Evolutionary conservation across 92 coral and sea anemone genomes (phyloP), one percentile per base, ranked within the genome.

Genomic region (Umimayanthus chanpuru): DNA sequence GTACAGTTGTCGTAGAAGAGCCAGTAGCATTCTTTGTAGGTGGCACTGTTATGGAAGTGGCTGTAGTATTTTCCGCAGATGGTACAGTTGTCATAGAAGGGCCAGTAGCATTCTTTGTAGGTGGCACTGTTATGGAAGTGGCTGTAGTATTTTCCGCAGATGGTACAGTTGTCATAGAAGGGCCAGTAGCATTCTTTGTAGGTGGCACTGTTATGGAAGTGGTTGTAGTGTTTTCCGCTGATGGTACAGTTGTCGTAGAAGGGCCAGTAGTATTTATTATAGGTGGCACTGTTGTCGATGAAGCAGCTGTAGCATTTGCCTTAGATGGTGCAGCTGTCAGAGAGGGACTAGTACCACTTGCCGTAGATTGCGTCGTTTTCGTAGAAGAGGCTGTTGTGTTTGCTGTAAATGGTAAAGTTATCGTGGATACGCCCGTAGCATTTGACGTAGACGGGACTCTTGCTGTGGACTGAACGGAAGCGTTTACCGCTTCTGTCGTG

Each of bases 211-310:
- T 61, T 9, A 61, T 32, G 0, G 76, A 39, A 30, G 61, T 3
- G 16, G 61, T 28, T 21, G 85, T 38, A 28, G 66, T 29, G 21
- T 74, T 50, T 38, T 2, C 14, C 28, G 58, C 28, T 18, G 71
- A 47, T 67, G 38, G 43, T 65, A 70, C 68, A 16, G 77, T 21
- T 66, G 86, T 6, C 26, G 90, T 47, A 47, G 86, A 49, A 7
- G 73, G 29, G 80, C 61, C 71, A 3, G 84, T 49, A 25, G 26
- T 6, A 16, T 75, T 75, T 2, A 6, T 41, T 23, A 26, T 32
- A 10, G 44, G 30, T 16, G 23, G 49, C 29, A 28, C 10, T 3
- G 70, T 30, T 30, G 72, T 53, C 53, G 40, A 8, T 12, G 21
- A 38, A 58, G 15, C 50, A 50, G 11, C 50, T 6, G 26, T 9